Conservation (phyloP, 2,797 vertebrate genomes). For the Carcharodon carcharias region DNA sequence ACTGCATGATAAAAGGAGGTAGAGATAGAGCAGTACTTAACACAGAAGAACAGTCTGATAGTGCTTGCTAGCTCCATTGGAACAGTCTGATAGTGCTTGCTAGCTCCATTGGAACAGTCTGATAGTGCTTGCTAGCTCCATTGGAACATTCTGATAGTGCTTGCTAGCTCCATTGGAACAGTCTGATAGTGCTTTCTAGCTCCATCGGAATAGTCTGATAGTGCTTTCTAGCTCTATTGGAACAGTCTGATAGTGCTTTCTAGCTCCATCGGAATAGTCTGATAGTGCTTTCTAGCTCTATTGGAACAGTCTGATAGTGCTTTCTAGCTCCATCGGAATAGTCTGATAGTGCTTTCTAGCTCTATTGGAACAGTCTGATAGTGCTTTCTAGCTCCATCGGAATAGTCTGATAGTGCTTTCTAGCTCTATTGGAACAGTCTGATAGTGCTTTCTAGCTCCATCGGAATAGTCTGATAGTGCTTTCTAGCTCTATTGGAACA, state of each 20-base stretch:
- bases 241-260: background rate
- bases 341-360: no score
- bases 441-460: background rate
- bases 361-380: background rate
- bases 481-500: no score
- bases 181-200: no score
- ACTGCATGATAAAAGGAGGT: background rate
- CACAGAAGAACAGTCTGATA: background rate
- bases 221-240: no score
- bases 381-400: no score
- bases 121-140: no score
- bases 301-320: background rate
- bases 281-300: background rate
- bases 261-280: background rate
- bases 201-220: no score
- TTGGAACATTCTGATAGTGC: background rate
- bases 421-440: background rate
- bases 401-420: background rate
- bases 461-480: no score
- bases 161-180: no score
- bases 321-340: background rate
- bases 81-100: background rate
- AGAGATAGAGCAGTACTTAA: background rate
- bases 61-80: background rate
- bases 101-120: background rate